phyloP scores from a whole-genome alignment of 2,113 vertebrate genomes.

The Chlorodrepanis virens region DNA sequence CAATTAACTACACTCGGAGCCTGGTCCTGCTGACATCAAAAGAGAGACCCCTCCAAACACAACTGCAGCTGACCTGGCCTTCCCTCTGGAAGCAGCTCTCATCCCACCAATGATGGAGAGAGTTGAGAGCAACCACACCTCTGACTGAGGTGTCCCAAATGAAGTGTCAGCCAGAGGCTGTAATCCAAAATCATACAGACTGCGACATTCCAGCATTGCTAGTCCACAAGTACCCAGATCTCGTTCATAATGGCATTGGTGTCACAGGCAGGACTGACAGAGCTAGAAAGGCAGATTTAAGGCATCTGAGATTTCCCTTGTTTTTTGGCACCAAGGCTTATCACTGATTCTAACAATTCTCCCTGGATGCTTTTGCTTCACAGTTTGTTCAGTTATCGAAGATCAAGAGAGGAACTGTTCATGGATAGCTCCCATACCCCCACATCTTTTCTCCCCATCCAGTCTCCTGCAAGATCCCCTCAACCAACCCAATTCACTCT shows the following conservation, averaged over 20 bases:
- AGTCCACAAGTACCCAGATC: not conserved
- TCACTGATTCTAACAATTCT: not conserved
- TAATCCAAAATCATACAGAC: accelerated
- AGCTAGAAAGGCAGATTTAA: not conserved
- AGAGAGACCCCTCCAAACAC: not conserved
- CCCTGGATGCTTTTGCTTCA: not conserved
- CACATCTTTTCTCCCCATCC: not conserved
- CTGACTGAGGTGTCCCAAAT: not conserved
- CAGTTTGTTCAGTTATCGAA: not conserved
- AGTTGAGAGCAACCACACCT: not conserved
- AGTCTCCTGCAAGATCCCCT: not conserved
- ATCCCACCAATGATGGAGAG: not conserved
- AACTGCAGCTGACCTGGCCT: not conserved
- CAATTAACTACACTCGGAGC: not conserved
- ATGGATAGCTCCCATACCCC: accelerated
- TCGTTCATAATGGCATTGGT: accelerated
- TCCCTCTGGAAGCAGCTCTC: not conserved
- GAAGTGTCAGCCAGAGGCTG: not conserved
- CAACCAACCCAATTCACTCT: not conserved
- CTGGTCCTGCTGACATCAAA: not conserved
- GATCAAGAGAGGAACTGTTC: not conserved
- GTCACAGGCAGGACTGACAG: not conserved
- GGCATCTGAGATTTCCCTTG: not conserved
- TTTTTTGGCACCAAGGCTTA: not conserved
- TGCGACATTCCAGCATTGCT: not conserved